phyloP scores from a whole-genome alignment of 2,113 vertebrate genomes.

The Anoplopoma fimbria region DNA sequence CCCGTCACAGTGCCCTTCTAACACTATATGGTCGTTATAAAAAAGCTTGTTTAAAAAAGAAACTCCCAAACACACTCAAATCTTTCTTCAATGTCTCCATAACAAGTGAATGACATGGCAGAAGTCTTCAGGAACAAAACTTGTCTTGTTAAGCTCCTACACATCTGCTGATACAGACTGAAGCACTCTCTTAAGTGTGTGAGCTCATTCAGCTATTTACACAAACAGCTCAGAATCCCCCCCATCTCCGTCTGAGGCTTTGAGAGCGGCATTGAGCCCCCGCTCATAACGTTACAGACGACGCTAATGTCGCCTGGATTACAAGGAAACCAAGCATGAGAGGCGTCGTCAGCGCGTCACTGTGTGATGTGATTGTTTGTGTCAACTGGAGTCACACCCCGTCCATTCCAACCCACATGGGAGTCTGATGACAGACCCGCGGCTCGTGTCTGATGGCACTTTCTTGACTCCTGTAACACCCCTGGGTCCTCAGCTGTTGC shows the following conservation, averaged over 20 bases:
- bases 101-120: neutral
- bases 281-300: neutral
- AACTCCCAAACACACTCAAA: neutral
- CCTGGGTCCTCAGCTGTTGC: neutral
- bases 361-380: slow-evolving; percentile 25
- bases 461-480: neutral
- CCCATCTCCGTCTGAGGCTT: neutral
- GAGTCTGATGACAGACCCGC: neutral
- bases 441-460: neutral
- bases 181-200: neutral
- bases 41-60: neutral
- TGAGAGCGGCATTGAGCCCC: slow-evolving; percentile 7
- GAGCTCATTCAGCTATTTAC: slow-evolving; percentile 32
- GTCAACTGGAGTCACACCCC: slow-evolving; percentile 24
- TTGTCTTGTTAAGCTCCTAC: neutral
- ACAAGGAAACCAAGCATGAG: neutral
- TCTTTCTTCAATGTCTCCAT: neutral
- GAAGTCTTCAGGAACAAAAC: neutral
- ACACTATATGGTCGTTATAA: no score
- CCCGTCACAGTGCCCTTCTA: no score
- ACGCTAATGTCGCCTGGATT: neutral
- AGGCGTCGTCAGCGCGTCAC: neutral
- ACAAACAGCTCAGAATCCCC: slow-evolving; percentile 21
- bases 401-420: neutral
- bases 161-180: neutral